These are phyloP conservation scores for Tipula confusa DNA, from an alignment of 2,888 invertebrate species.

Conservation along the genomic window DNA sequence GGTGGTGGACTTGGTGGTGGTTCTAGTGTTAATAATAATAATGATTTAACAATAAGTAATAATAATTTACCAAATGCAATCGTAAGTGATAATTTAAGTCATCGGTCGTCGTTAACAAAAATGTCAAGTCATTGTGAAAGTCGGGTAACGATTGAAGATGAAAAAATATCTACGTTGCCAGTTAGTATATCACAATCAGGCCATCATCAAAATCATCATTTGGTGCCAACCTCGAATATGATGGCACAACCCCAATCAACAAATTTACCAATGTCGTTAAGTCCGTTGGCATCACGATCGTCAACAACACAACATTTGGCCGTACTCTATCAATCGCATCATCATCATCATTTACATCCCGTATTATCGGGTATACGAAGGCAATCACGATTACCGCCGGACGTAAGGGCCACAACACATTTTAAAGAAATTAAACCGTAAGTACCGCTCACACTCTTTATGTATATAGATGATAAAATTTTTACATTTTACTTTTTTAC, in stretches of 20 bases:
- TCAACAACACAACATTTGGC: slow-evolving; percentile 42
- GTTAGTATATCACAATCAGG: slow-evolving; percentile 38
- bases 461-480: not conserved
- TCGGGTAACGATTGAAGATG: slow-evolving; percentile 48
- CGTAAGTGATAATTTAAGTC: slow-evolving; percentile 40
- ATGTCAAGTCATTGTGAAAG: slow-evolving; percentile 43
- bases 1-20: slow-evolving; percentile 38
- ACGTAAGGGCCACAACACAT: slow-evolving; percentile 30
- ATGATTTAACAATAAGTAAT: slow-evolving; percentile 12
- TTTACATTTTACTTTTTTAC: not conserved
- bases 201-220: not conserved
- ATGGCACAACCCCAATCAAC: not conserved
- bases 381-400: slow-evolving; percentile 42
- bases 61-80: not conserved
- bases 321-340: slow-evolving; percentile 46
- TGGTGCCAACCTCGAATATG: not conserved
- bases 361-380: slow-evolving; percentile 48
- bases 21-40: slow-evolving; percentile 39
- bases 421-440: slow-evolving; percentile 47
- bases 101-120: slow-evolving; percentile 59
- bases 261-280: not conserved
- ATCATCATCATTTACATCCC: slow-evolving; percentile 48
- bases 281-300: slow-evolving; percentile 28
- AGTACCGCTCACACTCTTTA: slow-evolving; percentile 38
- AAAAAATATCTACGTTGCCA: slow-evolving; percentile 42